Percentiles rank a stretch among this genome's conserved stretches.
Conservation (phyloP, 2,113 vertebrate genomes). For the Mirza zaza region DNA sequence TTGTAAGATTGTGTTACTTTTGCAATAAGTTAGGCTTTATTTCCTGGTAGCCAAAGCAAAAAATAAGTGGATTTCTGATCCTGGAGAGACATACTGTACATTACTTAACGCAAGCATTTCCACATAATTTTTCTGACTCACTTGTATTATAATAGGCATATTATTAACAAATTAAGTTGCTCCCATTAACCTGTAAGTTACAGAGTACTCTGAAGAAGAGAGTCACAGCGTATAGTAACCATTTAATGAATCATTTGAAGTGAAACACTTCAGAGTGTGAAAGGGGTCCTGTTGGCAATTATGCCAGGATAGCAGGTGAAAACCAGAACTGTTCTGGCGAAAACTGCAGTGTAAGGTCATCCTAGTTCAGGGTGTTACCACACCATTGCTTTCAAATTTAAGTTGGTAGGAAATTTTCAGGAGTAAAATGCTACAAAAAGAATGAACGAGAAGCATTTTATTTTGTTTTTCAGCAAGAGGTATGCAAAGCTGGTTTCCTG, state of each 20-base stretch:
- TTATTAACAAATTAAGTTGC: neutral
- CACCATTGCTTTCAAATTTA: neutral
- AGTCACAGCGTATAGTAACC: too few relatives aligned
- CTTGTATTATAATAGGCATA: neutral
- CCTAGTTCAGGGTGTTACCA: fast-evolving
- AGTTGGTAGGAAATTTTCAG: neutral
- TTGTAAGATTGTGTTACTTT: neutral
- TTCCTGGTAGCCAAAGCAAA: neutral
- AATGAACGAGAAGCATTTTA: neutral
- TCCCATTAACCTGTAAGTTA: neutral
- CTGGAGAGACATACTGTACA: neutral
- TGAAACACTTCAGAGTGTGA: neutral
- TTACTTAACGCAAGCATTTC: neutral
- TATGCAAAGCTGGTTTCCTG: neutral
- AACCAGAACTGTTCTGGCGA: neutral
- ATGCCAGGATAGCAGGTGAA: neutral
- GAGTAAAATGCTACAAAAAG: neutral
- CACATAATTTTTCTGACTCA: neutral
- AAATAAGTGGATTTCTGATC: neutral
- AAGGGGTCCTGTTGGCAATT: neutral
- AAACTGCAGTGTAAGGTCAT: neutral
- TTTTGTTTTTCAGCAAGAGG: constrained; percentile 18
- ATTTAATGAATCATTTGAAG: neutral
- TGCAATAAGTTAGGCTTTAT: neutral
- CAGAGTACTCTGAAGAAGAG: neutral